These are phyloP conservation scores for Thymelicus acteon DNA, from an alignment of 2,888 invertebrate species.

Conservation along the genomic window DNA sequence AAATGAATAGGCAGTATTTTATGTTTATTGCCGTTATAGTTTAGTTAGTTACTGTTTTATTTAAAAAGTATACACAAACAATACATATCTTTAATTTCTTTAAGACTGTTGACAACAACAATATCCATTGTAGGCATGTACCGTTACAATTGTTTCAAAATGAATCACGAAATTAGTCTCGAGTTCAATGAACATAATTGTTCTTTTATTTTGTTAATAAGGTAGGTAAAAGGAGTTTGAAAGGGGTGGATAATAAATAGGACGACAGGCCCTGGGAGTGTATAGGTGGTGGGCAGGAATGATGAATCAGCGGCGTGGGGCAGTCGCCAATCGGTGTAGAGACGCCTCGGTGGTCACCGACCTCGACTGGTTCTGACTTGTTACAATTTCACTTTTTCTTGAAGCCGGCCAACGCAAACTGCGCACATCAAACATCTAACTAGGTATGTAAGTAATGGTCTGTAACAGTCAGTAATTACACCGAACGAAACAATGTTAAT, in stretches of 20 bases:
- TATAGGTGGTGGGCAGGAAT: conserved; percentile 60
- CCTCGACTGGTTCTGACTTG: conserved; percentile 81
- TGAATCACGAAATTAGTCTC: conserved; percentile 8
- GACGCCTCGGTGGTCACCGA: conserved; percentile 73
- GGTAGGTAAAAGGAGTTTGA: not conserved
- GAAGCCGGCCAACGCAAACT: conserved; percentile 46
- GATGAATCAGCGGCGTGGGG: conserved; percentile 72
- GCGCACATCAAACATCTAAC: conserved; percentile 37
- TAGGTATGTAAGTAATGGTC: conserved; percentile 25
- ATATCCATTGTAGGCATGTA: not conserved
- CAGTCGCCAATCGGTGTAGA: conserved; percentile 61
- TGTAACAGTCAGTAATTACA: conserved; percentile 24
- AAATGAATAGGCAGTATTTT: not conserved
- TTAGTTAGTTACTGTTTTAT: not conserved
- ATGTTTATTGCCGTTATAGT: not conserved
- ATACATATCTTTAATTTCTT: not conserved
- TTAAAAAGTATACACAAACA: not conserved
- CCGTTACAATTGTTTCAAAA: conserved; percentile 11
- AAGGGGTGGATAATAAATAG: conserved; percentile 22
- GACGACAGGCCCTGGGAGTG: conserved; percentile 35
- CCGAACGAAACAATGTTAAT: conserved; percentile 33
- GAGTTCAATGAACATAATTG: conserved; percentile 10
- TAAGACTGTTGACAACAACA: conserved; percentile 4
- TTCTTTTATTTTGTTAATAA: conserved; percentile 4
- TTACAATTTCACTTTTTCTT: conserved; percentile 81